Base-by-base conservation (phyloP, 2,888 invertebrate species). In the Ferdinandea cuprea region DNA sequence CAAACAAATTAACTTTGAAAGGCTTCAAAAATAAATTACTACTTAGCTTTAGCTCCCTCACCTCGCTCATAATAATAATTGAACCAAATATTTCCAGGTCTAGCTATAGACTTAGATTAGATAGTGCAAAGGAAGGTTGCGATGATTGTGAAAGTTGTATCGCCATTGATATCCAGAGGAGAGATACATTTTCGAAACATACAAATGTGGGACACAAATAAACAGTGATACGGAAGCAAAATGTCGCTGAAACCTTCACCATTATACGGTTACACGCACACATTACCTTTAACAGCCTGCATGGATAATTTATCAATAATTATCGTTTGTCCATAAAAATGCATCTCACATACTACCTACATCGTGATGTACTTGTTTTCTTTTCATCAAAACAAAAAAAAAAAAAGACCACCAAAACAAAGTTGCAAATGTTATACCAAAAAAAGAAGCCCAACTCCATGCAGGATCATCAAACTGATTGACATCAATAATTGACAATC, bases 401-500 rank as follows among this genome's bases (percentile, higher is more conserved):
- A 9, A 76, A 58, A 52, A n/a, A n/a, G n/a, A n/a, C n/a, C 28
- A 52, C 15, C 44, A 54, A 59, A 66, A 59, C 25, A 2, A 66
- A 66, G 9, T 40, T 15, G 68, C n/a, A 11, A 40, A 32, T 13
- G 28, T 5, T 50, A 37, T 4, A 1, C 13, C 25, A 1, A 19
- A 30, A 15, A 32, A 21, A 52, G 21, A 9, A 30, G 7, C 37
- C 1, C 9, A 50, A 9, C 13, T 7, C 63, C 28, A 46, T n/a
- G 71, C 48, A 78, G 78, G 68, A 78, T 69, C 83, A 73, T 83
- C 83, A 77, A 78, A 65, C 69, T 74, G 84, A 84, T 79, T 74
- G 79, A 78, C 79, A 79, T 84, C 84, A 69, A 79, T 84, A 66
- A 84, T 74, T 78, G 85, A 84, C 85, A 85, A 85, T 83, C 85